Evolutionary conservation across 2,113 vertebrate genomes (phyloP).

Genomic region (Arvicanthis niloticus): DNA sequence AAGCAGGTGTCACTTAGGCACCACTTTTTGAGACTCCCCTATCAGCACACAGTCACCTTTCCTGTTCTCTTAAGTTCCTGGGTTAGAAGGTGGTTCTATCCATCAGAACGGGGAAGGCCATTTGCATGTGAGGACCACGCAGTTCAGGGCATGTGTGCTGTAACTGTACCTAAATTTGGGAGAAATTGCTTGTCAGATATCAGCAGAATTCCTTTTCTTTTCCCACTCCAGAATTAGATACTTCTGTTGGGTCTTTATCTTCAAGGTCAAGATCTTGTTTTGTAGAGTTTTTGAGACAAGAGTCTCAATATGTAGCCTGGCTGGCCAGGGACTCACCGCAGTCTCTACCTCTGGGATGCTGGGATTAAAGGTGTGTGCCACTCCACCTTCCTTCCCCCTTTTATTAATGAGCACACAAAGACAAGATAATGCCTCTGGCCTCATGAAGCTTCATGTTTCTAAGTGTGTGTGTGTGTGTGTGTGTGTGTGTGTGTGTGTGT

Average conservation of each 20-base stretch:
- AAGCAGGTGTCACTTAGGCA: background rate
- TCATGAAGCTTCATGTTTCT: background rate
- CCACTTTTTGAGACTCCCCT: background rate
- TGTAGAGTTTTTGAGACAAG: background rate
- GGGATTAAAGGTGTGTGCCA: background rate
- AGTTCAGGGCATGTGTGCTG: background rate
- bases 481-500: background rate
- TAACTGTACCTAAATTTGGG: background rate
- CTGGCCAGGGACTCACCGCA: background rate
- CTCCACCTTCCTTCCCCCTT: background rate
- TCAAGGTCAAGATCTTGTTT: slow-evolving; percentile 35
- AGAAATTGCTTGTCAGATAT: slow-evolving; percentile 2
- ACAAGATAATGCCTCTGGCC: background rate
- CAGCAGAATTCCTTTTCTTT: background rate
- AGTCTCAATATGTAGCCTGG: background rate
- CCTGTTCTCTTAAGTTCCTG: background rate
- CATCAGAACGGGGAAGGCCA: background rate
- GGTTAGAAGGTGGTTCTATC: background rate
- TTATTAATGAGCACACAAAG: slow-evolving; percentile 20
- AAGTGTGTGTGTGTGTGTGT: background rate
- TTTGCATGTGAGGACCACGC: background rate
- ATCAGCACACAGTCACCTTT: background rate
- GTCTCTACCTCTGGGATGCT: background rate
- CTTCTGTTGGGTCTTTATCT: slow-evolving; percentile 50
- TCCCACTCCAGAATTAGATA: background rate